Evolutionary conservation across 2,797 vertebrate species (phyloP).

Genomic region (Gobionotothen gibberifrons): DNA sequence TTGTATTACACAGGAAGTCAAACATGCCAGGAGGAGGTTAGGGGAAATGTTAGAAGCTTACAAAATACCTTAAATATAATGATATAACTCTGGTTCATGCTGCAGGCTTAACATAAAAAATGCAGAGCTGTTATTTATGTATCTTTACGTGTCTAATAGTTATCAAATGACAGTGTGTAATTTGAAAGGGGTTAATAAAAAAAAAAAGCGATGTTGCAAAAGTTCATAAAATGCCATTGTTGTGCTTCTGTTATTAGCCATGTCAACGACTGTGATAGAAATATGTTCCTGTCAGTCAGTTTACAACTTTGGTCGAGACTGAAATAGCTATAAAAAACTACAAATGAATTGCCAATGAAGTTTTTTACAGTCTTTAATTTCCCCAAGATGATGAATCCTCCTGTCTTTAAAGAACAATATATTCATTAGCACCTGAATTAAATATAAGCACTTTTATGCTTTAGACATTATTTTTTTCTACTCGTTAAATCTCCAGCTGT

Average conservation of each 20-base stretch:
- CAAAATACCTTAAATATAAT: constrained; percentile 3
- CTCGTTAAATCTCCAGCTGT: neutral
- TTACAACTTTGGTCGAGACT: neutral
- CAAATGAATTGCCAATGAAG: neutral
- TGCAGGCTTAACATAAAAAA: constrained; percentile 1
- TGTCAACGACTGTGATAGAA: neutral
- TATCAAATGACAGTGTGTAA: neutral
- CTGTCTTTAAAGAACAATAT: neutral
- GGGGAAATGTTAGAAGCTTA: neutral
- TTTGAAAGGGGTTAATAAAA: neutral
- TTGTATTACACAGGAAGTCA: constrained; percentile 10
- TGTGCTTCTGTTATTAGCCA: too few species aligned
- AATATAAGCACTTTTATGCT: too few species aligned
- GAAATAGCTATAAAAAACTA: neutral
- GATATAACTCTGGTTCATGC: neutral
- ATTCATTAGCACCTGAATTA: neutral
- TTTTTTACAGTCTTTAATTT: neutral
- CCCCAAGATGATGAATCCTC: neutral
- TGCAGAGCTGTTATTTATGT: neutral
- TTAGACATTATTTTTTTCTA: too few species aligned
- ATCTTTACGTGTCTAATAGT: neutral
- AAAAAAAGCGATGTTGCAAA: neutral
- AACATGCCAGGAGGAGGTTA: neutral
- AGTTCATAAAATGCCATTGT: neutral
- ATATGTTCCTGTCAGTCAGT: neutral